Conservation (phyloP, 2,888 invertebrate species). For the Dynastes grantii region DNA sequence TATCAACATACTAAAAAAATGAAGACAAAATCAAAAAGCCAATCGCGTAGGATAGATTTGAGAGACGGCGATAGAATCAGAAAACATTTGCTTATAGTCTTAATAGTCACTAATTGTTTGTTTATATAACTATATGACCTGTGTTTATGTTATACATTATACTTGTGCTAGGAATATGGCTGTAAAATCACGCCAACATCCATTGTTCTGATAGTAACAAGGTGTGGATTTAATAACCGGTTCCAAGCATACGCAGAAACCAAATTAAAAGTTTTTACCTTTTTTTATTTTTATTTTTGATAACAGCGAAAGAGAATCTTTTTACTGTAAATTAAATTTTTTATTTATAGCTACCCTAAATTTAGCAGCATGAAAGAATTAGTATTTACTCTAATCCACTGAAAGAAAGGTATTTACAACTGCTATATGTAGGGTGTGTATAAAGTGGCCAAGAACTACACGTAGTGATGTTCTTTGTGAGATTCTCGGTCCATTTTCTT, state of each 20-base stretch:
- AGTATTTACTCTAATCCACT: too few species aligned
- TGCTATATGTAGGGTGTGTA: too few species aligned
- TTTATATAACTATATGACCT: slow-evolving; percentile 27
- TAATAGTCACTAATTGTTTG: slow-evolving; percentile 31
- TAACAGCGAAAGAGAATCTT: too few species aligned
- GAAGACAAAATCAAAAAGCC: slow-evolving; percentile 19
- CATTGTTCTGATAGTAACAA: neutral
- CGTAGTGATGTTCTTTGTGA: too few species aligned
- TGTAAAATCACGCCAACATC: neutral
- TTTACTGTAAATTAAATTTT: too few species aligned
- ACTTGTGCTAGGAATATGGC: slow-evolving; percentile 1
- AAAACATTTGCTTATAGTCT: slow-evolving; percentile 22
- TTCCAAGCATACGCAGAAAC: neutral
- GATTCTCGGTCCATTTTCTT: too few species aligned
- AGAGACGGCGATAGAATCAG: neutral
- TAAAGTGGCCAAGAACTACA: too few species aligned
- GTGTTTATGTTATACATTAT: slow-evolving; percentile 25
- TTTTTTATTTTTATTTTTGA: neutral
- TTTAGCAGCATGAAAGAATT: too few species aligned
- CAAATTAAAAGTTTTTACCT: neutral
- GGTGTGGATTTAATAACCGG: neutral
- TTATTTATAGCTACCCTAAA: too few species aligned
- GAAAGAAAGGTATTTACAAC: too few species aligned
- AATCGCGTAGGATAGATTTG: slow-evolving; percentile 8
- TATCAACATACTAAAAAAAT: slow-evolving; percentile 19